A percentile compares a stretch with the other conserved stretches of the same genome.
Evolutionary conservation across 2,888 invertebrate species (phyloP).

Genomic region (Spatulosminthurus flaviceps): DNA sequence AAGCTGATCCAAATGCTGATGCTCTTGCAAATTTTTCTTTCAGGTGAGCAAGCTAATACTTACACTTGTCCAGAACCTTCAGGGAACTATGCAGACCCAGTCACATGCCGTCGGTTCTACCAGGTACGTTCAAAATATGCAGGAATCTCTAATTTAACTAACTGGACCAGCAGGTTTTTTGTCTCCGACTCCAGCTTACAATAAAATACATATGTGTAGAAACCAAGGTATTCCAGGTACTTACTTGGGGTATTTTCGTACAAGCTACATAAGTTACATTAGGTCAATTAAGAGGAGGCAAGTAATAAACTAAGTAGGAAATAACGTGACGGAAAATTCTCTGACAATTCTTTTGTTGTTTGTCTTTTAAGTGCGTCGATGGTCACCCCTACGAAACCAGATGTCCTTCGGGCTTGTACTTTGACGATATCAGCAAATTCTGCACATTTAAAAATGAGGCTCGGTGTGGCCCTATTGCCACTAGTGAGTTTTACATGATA

Average conservation of each 20-base stretch:
- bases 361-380: slow-evolving; percentile 79
- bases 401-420: slow-evolving; percentile 89
- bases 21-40: slow-evolving; percentile 10
- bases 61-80: slow-evolving; percentile 78
- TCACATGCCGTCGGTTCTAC: slow-evolving; percentile 86
- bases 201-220: too few species aligned
- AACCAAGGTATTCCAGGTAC: too few species aligned
- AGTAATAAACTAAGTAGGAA: neutral
- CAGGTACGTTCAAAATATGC: slow-evolving; percentile 73
- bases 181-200: too few species aligned
- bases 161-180: too few species aligned
- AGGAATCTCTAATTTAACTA: slow-evolving; percentile 12
- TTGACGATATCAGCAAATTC: slow-evolving; percentile 88
- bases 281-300: too few species aligned
- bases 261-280: too few species aligned
- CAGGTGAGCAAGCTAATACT: neutral
- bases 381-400: slow-evolving; percentile 86
- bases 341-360: too few species aligned
- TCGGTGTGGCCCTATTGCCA: slow-evolving; percentile 86
- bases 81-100: slow-evolving; percentile 89
- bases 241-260: too few species aligned
- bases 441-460: slow-evolving; percentile 92
- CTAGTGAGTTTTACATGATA: slow-evolving; percentile 74
- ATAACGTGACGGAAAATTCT: slow-evolving; percentile 17
- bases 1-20: neutral